Evolutionary conservation across 2,888 invertebrate species (phyloP), one percentile per base, ranked within the genome.

Genomic region (Dorcus parallelipipedus): DNA sequence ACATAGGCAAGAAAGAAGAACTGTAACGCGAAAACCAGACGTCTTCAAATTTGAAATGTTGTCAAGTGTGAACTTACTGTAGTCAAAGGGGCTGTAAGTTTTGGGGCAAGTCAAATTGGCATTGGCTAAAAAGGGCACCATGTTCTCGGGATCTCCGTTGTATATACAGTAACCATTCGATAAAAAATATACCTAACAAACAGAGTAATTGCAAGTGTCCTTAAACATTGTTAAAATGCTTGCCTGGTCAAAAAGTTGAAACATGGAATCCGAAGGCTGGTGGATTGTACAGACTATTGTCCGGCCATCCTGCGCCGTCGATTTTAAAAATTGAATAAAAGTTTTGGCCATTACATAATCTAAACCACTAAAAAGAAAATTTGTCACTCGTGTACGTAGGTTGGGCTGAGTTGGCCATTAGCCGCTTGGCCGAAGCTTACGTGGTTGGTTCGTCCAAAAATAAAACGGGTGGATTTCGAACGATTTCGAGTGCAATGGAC

Each of bases 381-480:
- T 6, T 4, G 5, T 26, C 26, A 26, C 4, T 26, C 0, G 7
- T 6, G 26, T 33, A 33, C 0, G 26, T 14, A 14, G 20, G 20
- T 20, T 20, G 20, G 20, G 26, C 26, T 33, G 26, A 33, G 26
- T 33, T 33, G 26, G 4, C 26, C 26, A 4, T 26, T 26, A 26
- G 26, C 26, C 10, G 6, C 17, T 8, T 10, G 8, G 17, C 2
- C 38, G 14, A 14, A 1, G 79, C 83, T 83, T 76, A 90, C 91
- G 89, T 89, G 2, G 91, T 91, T 20, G 91, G 91, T 75, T 91
- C 91, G 74, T 91, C 91, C 67, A 91, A 79, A 75, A 91, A 91
- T 75, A 91, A 88, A 41, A 91, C 84, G 0, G 91, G 90, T 8
- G 91, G 92, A 75, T 92, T 92, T 78, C 89, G 91, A 64, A 92